Evolutionary conservation across 1,140 invertebrate species (phyloP).

Genomic region (Drosophila pseudoobscura): DNA sequence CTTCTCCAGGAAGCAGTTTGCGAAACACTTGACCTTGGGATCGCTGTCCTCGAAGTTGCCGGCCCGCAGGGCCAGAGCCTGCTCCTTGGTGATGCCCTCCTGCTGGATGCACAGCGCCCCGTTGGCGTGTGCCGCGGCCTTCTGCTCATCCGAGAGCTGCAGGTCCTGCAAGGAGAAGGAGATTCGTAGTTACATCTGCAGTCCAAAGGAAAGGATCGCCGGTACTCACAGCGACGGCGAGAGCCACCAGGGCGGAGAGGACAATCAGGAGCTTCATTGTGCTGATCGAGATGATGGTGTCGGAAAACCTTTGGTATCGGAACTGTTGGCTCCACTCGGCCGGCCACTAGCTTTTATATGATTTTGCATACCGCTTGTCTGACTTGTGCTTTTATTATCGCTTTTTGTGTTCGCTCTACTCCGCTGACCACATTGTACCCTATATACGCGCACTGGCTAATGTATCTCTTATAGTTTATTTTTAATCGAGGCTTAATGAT

Average conservation of each 20-base stretch:
- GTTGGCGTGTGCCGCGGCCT: constrained; percentile 41
- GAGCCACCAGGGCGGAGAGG: constrained; percentile 47
- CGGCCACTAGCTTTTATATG: constrained; percentile 64
- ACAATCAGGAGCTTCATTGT: constrained; percentile 68
- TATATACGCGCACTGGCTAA: too few relatives aligned
- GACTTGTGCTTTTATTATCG: constrained; percentile 45
- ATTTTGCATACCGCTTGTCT: constrained; percentile 30
- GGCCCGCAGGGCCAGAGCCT: constrained; percentile 37
- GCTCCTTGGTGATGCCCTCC: constrained; percentile 71
- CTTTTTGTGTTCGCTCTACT: constrained; percentile 48
- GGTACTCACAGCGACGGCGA: constrained; percentile 48
- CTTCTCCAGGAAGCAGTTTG: constrained; percentile 73
- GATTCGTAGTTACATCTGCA: too few relatives aligned
- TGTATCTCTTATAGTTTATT: constrained; percentile 33
- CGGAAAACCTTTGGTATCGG: constrained; percentile 28
- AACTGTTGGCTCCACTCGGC: constrained; percentile 49
- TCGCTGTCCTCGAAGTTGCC: constrained; percentile 56
- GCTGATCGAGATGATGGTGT: constrained; percentile 23
- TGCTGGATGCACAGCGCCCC: constrained; percentile 45
- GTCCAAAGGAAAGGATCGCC: background rate
- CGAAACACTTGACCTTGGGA: constrained; percentile 65
- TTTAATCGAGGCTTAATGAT: constrained; percentile 55
- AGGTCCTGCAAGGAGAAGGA: constrained; percentile 16
- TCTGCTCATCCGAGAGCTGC: constrained; percentile 57
- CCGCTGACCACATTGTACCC: constrained; percentile 48